Conservation (phyloP, 2,888 invertebrate genomes). For the Drosophila formosana region DNA sequence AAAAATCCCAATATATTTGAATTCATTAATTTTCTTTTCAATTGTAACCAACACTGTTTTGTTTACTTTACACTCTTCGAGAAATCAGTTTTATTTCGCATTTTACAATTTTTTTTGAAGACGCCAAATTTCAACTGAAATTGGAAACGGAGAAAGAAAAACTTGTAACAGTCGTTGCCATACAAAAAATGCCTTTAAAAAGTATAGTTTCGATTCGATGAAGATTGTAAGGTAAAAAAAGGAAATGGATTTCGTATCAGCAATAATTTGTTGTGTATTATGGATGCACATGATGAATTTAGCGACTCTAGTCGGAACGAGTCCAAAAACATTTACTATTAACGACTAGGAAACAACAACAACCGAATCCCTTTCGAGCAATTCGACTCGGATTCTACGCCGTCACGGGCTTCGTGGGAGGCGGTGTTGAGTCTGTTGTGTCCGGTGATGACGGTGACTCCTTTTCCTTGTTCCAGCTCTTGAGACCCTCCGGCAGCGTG, state of each 20-base stretch:
- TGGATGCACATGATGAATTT: conserved; percentile 44
- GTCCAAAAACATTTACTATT: conserved; percentile 34
- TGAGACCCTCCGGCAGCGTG: conserved; percentile 95
- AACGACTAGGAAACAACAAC: conserved; percentile 46
- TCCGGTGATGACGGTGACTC: conserved; percentile 59
- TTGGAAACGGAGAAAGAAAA: not conserved
- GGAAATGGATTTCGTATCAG: not conserved
- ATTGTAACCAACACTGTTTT: conserved; percentile 4
- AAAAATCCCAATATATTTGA: not conserved
- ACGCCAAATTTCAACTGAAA: conserved; percentile 8
- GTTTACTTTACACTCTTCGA: conserved; percentile 1
- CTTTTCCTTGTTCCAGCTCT: conserved; percentile 95
- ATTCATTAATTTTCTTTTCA: not conserved
- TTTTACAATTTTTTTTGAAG: conserved; percentile 9
- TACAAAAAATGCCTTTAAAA: not conserved
- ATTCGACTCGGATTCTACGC: conserved; percentile 49
- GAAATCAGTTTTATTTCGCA: conserved; percentile 18
- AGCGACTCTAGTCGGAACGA: conserved; percentile 20
- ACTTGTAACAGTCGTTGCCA: not conserved
- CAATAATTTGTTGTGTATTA: conserved; percentile 12
- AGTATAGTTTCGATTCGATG: not conserved
- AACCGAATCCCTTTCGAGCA: not conserved
- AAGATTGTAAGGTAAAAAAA: conserved; percentile 2
- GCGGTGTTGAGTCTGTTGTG: conserved; percentile 45
- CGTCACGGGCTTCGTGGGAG: conserved; percentile 76